Conservation (phyloP, 1,140 invertebrate genomes). For the Pseudomyrmex pallidus region DNA sequence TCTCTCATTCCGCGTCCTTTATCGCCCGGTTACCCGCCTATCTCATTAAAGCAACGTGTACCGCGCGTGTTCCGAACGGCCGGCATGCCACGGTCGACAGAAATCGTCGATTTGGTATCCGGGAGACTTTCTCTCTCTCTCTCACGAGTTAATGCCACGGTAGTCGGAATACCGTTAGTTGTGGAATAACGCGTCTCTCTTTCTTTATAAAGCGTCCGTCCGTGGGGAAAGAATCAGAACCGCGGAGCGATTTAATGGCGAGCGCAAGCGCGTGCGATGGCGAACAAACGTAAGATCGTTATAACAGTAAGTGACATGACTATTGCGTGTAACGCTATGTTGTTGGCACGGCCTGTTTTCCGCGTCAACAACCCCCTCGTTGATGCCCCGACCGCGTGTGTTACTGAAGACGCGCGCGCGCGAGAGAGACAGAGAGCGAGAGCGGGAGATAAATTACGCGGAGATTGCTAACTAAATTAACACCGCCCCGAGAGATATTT, state of each 20-base stretch:
- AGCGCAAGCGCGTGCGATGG: not conserved
- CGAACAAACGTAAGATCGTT: slow-evolving; percentile 48
- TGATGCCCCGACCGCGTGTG: not conserved
- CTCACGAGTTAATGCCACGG: slow-evolving; percentile 52
- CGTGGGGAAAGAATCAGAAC: slow-evolving; percentile 29
- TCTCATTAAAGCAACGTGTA: slow-evolving; percentile 50
- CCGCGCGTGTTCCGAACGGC: slow-evolving; percentile 29
- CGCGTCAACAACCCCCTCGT: not conserved
- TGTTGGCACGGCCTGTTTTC: slow-evolving; percentile 30
- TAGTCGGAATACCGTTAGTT: slow-evolving; percentile 55
- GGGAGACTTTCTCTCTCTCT: too few species aligned
- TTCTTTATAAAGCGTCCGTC: slow-evolving; percentile 19
- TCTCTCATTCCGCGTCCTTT: slow-evolving; percentile 30
- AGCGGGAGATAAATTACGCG: slow-evolving; percentile 47
- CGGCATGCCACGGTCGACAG: not conserved
- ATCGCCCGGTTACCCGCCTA: slow-evolving; percentile 53
- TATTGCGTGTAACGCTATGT: not conserved
- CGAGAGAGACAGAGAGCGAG: not conserved
- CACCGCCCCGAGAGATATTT: slow-evolving; percentile 57
- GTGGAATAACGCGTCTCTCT: slow-evolving; percentile 38
- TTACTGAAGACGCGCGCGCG: not conserved
- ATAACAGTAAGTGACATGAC: slow-evolving; percentile 55
- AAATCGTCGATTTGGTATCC: slow-evolving; percentile 41
- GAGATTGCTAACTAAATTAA: slow-evolving; percentile 64
- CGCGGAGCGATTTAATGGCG: slow-evolving; percentile 44